Base-by-base conservation (phyloP, 2,888 invertebrate genomes). In the Drosophila infuscata region DNA sequence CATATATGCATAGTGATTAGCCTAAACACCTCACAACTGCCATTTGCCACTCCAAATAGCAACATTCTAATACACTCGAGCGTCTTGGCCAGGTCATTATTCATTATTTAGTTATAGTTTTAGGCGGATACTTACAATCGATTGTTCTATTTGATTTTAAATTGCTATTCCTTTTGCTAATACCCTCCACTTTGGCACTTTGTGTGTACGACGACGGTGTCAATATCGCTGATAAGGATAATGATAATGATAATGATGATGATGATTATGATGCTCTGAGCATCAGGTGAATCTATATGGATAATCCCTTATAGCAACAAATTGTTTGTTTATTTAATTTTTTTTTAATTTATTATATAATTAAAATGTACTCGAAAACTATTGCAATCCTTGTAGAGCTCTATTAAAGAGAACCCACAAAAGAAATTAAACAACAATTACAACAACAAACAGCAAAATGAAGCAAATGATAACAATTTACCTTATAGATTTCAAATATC, bases 111-210 rank as follows among this genome's bases (percentile, higher is more conserved):
- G 89, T 84, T 84, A 49, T 83, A 81, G 85, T 49, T 76, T 69
- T 84, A 84, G 86, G 83, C 82, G 79, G 88, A 76, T 63, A 65
- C 62, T 87, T 84, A 89, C 84, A 84, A 89, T 84, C 89, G 74
- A 88, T 74, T 79, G 70, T 82, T 80, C 60, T 82, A 71, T 69
- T 75, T 70, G 65, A 79, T 84, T 76, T 79, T 57, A 59, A 84
- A 83, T 76, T 81, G 81, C 87, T 83, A 89, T 84, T 88, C 84
- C 87, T 79, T 88, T 84, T 86, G 81, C 79, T 79, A 81, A 64
- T 61, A 72, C 69, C 68, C 76, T 81, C 66, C 72, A 80, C 64
- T 76, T 80, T 69, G 35, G 77, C 81, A 78, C 81, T 80, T 76
- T 78, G 78, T 80, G 81, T 84, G 83, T 88, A 79, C 54, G 63